These are phyloP conservation scores for Agriopis leucophaearia DNA, from an alignment of 2,888 invertebrate genomes.

Conservation along the genomic window DNA sequence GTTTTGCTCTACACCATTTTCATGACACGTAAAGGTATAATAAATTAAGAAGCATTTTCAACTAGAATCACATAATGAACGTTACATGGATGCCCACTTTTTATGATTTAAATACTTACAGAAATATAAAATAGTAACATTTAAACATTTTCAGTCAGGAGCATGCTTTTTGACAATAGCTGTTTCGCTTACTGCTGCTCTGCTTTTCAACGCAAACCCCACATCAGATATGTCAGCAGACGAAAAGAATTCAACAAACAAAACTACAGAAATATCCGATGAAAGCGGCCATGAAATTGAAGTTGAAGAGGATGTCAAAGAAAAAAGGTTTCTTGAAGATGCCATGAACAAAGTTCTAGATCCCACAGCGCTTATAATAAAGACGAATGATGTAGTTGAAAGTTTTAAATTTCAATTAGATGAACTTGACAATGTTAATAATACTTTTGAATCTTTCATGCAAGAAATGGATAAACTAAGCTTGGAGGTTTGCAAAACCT, in stretches of 20 bases:
- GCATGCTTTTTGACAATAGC: constrained; percentile 57
- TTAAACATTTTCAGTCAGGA: constrained; percentile 61
- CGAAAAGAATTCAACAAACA: constrained; percentile 67
- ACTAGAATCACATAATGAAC: background rate
- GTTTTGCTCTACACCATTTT: constrained; percentile 15
- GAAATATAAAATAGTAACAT: background rate
- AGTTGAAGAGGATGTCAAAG: constrained; percentile 71
- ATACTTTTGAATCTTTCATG: constrained; percentile 72
- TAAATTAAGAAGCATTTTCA: constrained; percentile 5
- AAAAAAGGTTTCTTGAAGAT: constrained; percentile 75
- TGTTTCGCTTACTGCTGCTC: constrained; percentile 58
- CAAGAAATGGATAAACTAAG: constrained; percentile 79
- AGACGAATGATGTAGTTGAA: constrained; percentile 63
- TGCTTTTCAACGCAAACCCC: constrained; percentile 70
- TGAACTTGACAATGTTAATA: constrained; percentile 67
- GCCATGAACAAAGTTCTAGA: constrained; percentile 77
- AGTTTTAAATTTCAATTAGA: constrained; percentile 69
- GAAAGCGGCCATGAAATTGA: constrained; percentile 78
- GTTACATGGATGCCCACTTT: background rate
- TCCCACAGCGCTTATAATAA: constrained; percentile 65
- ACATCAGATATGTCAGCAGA: constrained; percentile 79
- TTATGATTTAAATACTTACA: background rate
- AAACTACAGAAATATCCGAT: constrained; percentile 71
- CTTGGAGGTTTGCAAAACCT: constrained; percentile 77
- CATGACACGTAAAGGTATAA: background rate